Conservation (phyloP, 2,888 invertebrate species). For the Eupithecia inturbata region DNA sequence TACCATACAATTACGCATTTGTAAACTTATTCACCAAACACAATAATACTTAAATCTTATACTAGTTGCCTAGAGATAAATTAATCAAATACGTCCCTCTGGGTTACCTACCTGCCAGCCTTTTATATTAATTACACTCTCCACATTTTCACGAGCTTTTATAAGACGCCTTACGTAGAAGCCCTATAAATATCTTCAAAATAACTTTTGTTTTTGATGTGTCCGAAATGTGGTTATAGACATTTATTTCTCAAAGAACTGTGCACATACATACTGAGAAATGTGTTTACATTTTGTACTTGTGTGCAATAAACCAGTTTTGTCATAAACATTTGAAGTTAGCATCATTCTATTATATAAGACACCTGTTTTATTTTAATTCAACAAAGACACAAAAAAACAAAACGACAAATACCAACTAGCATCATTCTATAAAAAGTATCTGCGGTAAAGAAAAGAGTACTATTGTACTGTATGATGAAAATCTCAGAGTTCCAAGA, state of each 20-base stretch:
- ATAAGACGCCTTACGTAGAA: neutral
- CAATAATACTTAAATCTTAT: neutral
- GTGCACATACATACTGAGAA: neutral
- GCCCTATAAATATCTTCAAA: neutral
- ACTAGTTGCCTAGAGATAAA: neutral
- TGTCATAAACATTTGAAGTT: too few species aligned
- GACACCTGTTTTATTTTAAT: too few species aligned
- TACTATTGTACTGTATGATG: neutral
- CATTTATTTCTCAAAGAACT: neutral
- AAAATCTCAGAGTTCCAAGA: neutral
- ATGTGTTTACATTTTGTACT: neutral
- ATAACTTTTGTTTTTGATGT: neutral
- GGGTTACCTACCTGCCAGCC: neutral
- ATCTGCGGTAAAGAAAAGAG: neutral
- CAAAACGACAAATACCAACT: too few species aligned
- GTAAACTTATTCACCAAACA: neutral
- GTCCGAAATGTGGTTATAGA: neutral
- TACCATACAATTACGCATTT: too few species aligned
- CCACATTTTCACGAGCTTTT: constrained; percentile 5
- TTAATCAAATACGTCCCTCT: constrained; percentile 1
- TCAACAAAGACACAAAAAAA: too few species aligned
- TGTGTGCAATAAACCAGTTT: too few species aligned
- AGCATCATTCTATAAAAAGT: neutral
- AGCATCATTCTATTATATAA: too few species aligned
- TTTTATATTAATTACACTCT: constrained; percentile 17